phyloP scores from a whole-genome alignment of 2,113 vertebrate species.

The Anguilla japonica region DNA sequence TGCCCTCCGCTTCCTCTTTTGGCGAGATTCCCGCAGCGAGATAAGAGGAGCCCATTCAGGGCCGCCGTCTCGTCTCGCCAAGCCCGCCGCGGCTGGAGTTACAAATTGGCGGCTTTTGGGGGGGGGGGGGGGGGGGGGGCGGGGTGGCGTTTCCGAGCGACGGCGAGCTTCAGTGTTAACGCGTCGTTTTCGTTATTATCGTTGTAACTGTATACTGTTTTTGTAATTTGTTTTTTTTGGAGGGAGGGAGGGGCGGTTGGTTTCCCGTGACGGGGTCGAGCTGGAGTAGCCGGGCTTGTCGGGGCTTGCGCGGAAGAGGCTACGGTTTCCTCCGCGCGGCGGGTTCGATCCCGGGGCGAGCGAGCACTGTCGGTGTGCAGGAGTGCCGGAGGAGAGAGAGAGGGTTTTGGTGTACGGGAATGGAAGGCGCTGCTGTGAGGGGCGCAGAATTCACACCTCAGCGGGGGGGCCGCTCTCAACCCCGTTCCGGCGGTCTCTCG shows the following conservation, averaged over 20 bases:
- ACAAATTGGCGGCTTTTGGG: not conserved
- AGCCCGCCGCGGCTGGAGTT: not conserved
- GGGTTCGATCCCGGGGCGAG: slow-evolving; percentile 43
- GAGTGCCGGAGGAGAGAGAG: too few species aligned
- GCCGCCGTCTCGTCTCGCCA: not conserved
- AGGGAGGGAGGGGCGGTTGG: not conserved
- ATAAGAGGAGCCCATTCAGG: slow-evolving; percentile 2
- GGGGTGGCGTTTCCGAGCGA: too few species aligned
- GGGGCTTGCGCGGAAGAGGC: slow-evolving; percentile 53
- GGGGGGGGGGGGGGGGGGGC: too few species aligned
- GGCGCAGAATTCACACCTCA: too few species aligned
- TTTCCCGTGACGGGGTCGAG: slow-evolving; percentile 19
- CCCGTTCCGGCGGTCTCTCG: too few species aligned
- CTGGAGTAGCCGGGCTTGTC: slow-evolving; percentile 59
- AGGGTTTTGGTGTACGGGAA: too few species aligned
- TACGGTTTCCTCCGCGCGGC: slow-evolving; percentile 49
- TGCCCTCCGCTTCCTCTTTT: slow-evolving; percentile 24
- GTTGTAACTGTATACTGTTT: slow-evolving; percentile 3
- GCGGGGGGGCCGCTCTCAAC: too few species aligned
- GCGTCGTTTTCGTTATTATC: not conserved
- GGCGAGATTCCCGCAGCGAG: slow-evolving; percentile 4
- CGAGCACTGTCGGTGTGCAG: not conserved
- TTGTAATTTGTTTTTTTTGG: not conserved
- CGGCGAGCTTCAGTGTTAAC: not conserved
- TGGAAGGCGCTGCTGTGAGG: not conserved